phyloP scores from a whole-genome alignment of 2,888 invertebrate genomes.

The Trichogramma evanescens region DNA sequence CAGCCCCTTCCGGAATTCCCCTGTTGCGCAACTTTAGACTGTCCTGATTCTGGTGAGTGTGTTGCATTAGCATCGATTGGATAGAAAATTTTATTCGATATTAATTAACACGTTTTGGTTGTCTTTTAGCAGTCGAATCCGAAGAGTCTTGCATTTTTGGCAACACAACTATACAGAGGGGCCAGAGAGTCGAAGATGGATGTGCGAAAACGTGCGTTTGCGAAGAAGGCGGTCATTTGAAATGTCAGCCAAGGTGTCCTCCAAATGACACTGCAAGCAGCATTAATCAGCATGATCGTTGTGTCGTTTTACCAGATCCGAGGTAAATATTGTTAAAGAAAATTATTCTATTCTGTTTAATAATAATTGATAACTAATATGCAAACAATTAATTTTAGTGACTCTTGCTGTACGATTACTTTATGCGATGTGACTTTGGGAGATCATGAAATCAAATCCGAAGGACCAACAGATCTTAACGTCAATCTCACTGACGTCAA shows the following conservation, averaged over 20 bases:
- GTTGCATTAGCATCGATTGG: not conserved
- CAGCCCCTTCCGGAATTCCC: conserved; percentile 64
- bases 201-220: conserved; percentile 75
- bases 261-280: conserved; percentile 39
- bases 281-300: conserved; percentile 58
- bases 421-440: conserved; percentile 79
- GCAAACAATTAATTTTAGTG: conserved; percentile 45
- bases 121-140: conserved; percentile 35
- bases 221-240: conserved; percentile 63
- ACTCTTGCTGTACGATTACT: conserved; percentile 77
- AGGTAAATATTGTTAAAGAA: conserved; percentile 27
- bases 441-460: conserved; percentile 56
- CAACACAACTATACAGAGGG: conserved; percentile 65
- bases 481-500: conserved; percentile 42
- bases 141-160: conserved; percentile 58
- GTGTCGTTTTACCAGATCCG: conserved; percentile 75
- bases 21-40: conserved; percentile 64
- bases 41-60: conserved; percentile 54
- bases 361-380: too few species aligned
- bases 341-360: not conserved
- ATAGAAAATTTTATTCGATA: not conserved
- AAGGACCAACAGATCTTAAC: conserved; percentile 37
- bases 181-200: conserved; percentile 70
- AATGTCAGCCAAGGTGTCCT: conserved; percentile 63
- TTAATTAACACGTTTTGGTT: not conserved